Percentiles rank a stretch among this genome's conserved stretches.
phyloP scores from a whole-genome alignment of 2,797 vertebrate species.

The Bryconaethiops microstoma region DNA sequence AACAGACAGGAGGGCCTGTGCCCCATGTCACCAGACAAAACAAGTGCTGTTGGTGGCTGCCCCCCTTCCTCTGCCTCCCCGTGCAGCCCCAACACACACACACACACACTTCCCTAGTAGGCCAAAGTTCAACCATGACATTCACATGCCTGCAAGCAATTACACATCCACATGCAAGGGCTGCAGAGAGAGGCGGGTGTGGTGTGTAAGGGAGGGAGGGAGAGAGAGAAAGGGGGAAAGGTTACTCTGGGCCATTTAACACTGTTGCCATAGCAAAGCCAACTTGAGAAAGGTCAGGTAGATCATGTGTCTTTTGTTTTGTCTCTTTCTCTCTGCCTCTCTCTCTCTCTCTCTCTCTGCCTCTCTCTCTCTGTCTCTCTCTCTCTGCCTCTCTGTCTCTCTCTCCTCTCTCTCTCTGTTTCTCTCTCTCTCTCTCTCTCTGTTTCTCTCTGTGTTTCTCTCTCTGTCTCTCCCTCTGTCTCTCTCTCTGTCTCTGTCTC shows the following conservation, averaged over 20 bases:
- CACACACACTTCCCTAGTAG: conserved; percentile 71
- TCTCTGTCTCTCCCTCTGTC: background rate
- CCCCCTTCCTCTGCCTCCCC: background rate
- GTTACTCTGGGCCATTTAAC: conserved; percentile 80
- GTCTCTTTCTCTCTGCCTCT: conserved; percentile 40
- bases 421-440: background rate
- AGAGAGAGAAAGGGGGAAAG: conserved; percentile 63
- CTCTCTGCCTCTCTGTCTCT: conserved; percentile 50
- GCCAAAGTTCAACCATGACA: conserved; percentile 81
- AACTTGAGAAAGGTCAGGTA: conserved; percentile 75
- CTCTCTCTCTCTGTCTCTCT: background rate
- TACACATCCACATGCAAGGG: conserved; percentile 70
- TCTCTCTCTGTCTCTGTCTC: too few relatives aligned
- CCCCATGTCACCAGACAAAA: conserved; percentile 82
- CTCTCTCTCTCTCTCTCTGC: conserved; percentile 15
- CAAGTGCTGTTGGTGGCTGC: conserved; percentile 66
- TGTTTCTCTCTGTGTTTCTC: background rate
- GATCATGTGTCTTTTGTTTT: conserved; percentile 68
- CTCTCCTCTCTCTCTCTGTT: background rate
- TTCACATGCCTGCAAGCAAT: conserved; percentile 76
- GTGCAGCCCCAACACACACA: conserved; percentile 15
- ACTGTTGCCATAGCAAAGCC: conserved; percentile 76
- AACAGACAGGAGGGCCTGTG: conserved; percentile 68
- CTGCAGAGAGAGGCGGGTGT: conserved; percentile 55
- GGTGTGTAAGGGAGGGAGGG: conserved; percentile 52